Evolutionary conservation across 2,113 vertebrate species (phyloP), one percentile per base, ranked within the genome.

Genomic region (Epinephelus fuscoguttatus): DNA sequence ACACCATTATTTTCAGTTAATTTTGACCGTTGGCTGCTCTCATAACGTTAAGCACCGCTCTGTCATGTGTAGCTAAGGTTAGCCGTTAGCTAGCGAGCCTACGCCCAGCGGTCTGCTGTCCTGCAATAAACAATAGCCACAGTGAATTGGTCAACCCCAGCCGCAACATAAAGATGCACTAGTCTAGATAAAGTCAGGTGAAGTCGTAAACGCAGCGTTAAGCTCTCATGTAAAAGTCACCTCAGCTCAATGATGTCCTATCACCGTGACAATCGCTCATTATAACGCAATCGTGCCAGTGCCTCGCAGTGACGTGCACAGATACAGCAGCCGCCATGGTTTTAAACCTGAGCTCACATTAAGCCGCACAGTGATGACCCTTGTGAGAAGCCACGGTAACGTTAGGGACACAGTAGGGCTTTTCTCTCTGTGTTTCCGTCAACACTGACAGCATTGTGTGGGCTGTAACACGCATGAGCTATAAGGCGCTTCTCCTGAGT

Each of bases 11-110:
- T 0, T n/a, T 27, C 6, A 2, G 21, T n/a, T 68, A 7, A 75
- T 59, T 23, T 11, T 7, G 10, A 47, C 18, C 9, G 6, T 0
- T 1, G 15, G 19, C n/a, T 4, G 50, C 47, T 53, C 6, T 6
- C 18, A 18, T 27, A 23, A 33, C 37, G 66, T 80, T 40, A 42
- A 82, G 67, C 81, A 52, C 69, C 40, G 80, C 61, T 50, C 62
- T 81, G 60, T 62, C 57, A 81, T 45, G 15, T 40, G 70, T 25
- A 45, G 88, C 81, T 72, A 79, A n/a, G 30, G 61, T 82, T 89
- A 88, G 88, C 90, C 12, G 18, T 63, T 7, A 88, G 91, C 85
- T 85, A 77, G 75, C 88, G 9, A 89, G 88, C 79, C 90, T n/a
- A 90, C 93, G 90, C 92, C 92, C 92, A 85, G 50, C 61, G 64